Evolutionary conservation across 2,113 vertebrate genomes (phyloP), one percentile per base, ranked within the genome.

Genomic region (Oncorhynchus nerka): DNA sequence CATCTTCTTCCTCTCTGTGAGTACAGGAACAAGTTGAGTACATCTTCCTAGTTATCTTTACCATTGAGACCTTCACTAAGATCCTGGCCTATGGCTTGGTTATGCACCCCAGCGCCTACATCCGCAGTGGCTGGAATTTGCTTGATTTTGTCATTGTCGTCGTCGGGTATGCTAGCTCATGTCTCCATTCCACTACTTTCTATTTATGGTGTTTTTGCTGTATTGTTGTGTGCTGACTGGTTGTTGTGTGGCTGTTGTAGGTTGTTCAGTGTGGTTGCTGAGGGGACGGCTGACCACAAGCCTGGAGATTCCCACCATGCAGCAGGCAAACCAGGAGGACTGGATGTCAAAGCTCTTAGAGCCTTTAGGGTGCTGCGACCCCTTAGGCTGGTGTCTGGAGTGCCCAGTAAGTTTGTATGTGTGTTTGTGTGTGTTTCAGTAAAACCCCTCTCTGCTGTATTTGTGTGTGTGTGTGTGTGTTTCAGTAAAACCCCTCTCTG

Each of bases 51-150:
- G 94, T 99, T 89, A 98, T 99, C 91, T 99, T 99, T 92, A 99
- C 97, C 15, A 91, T 97, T 84, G 97, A 99, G 87, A 98, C 96
- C 0, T 96, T 97, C 85, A 94, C 98, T 80, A 99, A 98, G 90
- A 97, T 99, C 49, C 93, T 98, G 20, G 97, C 97, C 73, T 98
- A 99, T 1, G 97, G 97, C 15, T 88, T 99, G 75, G 96, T 99
- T 77, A 94, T 96, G 95, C 96, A 97, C 86, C 97, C 97, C 79
- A 98, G 95, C 88, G 95, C 96, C 87, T 98, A 98, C 87, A 98
- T 98, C 78, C 95, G 96, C 87, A 99, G 97, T 16, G 97, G 97
- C 81, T 98, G 97, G 97, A 98, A 99, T 88, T 89, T 99, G 71
- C 94, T 99, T 0, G 97, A 98, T 87, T 99, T 99, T 51, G 84